Evolutionary conservation across 2,888 invertebrate genomes (phyloP).

Genomic region (Troides aeacus): DNA sequence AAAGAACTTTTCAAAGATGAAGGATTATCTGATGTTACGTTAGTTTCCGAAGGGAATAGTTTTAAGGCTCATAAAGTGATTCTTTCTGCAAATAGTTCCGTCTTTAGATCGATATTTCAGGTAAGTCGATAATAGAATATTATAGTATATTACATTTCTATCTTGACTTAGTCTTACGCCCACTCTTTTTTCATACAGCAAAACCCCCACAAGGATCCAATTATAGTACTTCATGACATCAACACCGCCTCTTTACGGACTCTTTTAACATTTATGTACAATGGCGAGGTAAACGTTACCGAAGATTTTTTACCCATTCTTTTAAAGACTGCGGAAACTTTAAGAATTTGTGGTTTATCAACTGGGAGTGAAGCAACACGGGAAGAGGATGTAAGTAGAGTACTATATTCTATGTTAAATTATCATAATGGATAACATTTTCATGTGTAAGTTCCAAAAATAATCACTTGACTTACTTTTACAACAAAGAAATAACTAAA

Average conservation of each 20-base stretch:
- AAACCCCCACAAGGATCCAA: constrained; percentile 87
- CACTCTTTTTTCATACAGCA: constrained; percentile 77
- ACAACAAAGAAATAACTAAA: not conserved
- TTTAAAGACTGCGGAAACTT: constrained; percentile 83
- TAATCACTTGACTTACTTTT: not conserved
- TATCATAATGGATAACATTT: not conserved
- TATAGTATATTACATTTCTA: constrained; percentile 1
- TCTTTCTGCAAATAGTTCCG: constrained; percentile 83
- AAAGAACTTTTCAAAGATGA: constrained; percentile 83
- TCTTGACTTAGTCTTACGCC: constrained; percentile 48
- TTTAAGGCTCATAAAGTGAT: constrained; percentile 85
- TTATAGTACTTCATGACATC: constrained; percentile 87
- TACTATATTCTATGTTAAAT: not conserved
- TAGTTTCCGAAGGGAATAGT: constrained; percentile 83
- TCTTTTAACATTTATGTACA: constrained; percentile 85
- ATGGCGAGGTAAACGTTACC: constrained; percentile 86
- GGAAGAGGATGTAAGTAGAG: constrained; percentile 63
- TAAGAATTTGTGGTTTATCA: constrained; percentile 85
- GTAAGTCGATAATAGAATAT: constrained; percentile 50
- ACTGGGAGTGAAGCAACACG: constrained; percentile 73
- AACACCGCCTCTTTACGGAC: constrained; percentile 83
- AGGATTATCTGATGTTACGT: constrained; percentile 83
- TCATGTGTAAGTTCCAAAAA: not conserved
- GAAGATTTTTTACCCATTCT: constrained; percentile 84
- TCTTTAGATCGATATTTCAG: constrained; percentile 83